Evolutionary conservation across 2,888 invertebrate species (phyloP).

Genomic region (Machimus atricapillus): DNA sequence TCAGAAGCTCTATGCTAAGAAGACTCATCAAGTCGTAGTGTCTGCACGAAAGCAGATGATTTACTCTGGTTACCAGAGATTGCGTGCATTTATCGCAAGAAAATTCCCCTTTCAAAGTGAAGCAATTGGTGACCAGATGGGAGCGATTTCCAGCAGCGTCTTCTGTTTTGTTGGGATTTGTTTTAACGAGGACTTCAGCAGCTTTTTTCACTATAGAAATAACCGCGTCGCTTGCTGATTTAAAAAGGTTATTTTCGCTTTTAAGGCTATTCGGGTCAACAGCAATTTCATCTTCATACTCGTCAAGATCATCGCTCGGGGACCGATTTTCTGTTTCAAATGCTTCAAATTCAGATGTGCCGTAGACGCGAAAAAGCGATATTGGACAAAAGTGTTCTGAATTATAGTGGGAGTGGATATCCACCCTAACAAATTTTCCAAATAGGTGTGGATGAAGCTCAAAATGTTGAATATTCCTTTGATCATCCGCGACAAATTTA

Average conservation of each 20-base stretch:
- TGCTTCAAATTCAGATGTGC: constrained; percentile 91
- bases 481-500: constrained; percentile 85
- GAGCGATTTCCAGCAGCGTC: constrained; percentile 49
- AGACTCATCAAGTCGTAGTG: constrained; percentile 68
- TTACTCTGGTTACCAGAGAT: constrained; percentile 74
- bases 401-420: constrained; percentile 93
- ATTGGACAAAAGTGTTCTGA: constrained; percentile 97
- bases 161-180: constrained; percentile 70
- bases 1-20: constrained; percentile 69
- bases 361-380: constrained; percentile 92
- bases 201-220: constrained; percentile 92
- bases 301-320: constrained; percentile 72
- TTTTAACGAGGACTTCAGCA: constrained; percentile 82
- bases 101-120: constrained; percentile 76
- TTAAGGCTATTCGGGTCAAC: constrained; percentile 58
- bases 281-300: constrained; percentile 72
- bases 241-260: constrained; percentile 76
- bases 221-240: constrained; percentile 88
- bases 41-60: constrained; percentile 76
- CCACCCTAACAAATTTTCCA: constrained; percentile 89
- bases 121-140: constrained; percentile 64
- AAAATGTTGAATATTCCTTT: constrained; percentile 86
- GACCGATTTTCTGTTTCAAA: constrained; percentile 81
- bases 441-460: constrained; percentile 80
- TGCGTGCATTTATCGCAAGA: constrained; percentile 79